These are phyloP conservation scores for Dicyrtomina minuta DNA, from an alignment of 2,888 invertebrate genomes.

Conservation along the genomic window DNA sequence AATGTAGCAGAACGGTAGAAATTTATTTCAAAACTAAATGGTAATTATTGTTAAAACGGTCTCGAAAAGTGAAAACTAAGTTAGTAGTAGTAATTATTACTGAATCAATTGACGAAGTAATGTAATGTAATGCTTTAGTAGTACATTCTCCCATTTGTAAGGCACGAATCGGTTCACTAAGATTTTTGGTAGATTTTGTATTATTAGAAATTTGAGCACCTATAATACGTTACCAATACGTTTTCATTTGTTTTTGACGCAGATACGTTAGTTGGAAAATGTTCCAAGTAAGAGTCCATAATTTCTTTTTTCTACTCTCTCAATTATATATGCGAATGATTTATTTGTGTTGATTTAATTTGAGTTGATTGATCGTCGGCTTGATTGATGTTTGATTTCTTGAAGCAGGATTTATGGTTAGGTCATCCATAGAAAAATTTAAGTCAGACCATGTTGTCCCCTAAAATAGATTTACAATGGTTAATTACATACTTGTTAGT, in stretches of 20 bases:
- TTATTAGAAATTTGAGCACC: slow-evolving; percentile 25
- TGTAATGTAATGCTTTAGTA: slow-evolving; percentile 7
- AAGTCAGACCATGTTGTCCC: slow-evolving; percentile 53
- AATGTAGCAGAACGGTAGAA: neutral
- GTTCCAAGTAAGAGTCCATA: no score
- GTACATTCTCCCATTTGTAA: slow-evolving; percentile 11
- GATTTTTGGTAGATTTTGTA: slow-evolving; percentile 21
- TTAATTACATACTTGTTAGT: no score
- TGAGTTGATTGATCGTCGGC: slow-evolving; percentile 51
- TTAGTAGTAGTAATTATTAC: no score
- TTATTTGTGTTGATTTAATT: slow-evolving; percentile 28
- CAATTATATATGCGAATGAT: neutral
- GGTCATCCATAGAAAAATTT: slow-evolving; percentile 50
- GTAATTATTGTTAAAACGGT: no score
- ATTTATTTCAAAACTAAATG: neutral
- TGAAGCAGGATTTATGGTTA: slow-evolving; percentile 38
- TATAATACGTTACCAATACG: slow-evolving; percentile 21
- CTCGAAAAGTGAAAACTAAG: slow-evolving; percentile 4
- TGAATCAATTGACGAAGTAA: neutral
- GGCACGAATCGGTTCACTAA: slow-evolving; percentile 20
- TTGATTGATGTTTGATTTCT: slow-evolving; percentile 37
- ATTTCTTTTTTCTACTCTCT: no score
- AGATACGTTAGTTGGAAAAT: no score
- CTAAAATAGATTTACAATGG: no score
- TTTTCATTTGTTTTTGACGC: neutral